phyloP scores from a whole-genome alignment of 2,113 vertebrate species.

The Bolborhynchus lineola region DNA sequence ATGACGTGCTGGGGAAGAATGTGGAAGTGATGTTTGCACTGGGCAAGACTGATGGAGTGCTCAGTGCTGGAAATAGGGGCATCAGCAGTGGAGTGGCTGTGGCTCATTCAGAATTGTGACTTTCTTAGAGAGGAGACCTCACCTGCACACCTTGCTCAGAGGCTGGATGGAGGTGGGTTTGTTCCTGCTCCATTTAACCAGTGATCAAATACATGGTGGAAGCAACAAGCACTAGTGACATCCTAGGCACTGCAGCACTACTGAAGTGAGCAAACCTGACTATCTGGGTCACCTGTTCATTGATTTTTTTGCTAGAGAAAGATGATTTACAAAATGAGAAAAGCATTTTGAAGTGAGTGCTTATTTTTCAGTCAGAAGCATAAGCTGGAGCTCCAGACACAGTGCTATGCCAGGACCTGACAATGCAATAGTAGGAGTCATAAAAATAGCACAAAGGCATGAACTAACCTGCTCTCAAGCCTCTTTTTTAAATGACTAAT shows the following conservation, averaged over 20 bases:
- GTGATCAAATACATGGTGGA: background rate
- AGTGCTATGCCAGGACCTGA: background rate
- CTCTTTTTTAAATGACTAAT: background rate
- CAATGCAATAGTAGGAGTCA: background rate
- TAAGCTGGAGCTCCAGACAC: background rate
- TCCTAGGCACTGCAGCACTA: background rate
- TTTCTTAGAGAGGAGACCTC: background rate
- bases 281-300: background rate
- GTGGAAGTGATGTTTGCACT: background rate
- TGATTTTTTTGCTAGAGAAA: slow-evolving; percentile 24
- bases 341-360: background rate
- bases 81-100: background rate
- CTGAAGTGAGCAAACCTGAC: background rate
- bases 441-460: slow-evolving; percentile 32
- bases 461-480: background rate
- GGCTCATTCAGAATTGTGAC: background rate
- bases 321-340: slow-evolving; percentile 12
- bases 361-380: slow-evolving; percentile 8
- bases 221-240: background rate
- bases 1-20: background rate
- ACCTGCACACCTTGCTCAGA: background rate
- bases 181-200: background rate
- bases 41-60: background rate
- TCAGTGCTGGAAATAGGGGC: background rate
- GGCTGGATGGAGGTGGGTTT: background rate